Percentiles rank a stretch among this genome's conserved stretches.
Conservation (phyloP, 2,888 invertebrate species). For the Phasia obesa region DNA sequence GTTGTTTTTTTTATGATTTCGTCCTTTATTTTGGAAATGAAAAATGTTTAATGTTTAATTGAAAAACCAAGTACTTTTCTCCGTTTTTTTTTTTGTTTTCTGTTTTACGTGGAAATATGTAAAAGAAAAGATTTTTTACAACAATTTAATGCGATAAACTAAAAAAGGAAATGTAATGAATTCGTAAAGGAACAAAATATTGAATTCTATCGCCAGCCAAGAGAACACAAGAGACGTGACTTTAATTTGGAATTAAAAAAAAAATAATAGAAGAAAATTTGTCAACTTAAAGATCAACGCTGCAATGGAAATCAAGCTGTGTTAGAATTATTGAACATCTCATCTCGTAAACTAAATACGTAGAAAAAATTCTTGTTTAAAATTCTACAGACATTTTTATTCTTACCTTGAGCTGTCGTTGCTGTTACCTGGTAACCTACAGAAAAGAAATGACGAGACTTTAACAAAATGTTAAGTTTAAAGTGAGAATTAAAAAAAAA, state of each 20-base stretch:
- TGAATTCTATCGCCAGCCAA: conserved; percentile 44
- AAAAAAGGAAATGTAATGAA: not conserved
- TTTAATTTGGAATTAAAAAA: conserved; percentile 40
- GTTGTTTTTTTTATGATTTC: conserved; percentile 12
- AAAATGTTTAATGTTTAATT: conserved; percentile 43
- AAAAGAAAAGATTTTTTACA: too few species aligned
- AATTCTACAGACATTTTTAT: conserved; percentile 42
- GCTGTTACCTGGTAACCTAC: conserved; percentile 62
- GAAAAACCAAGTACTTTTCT: conserved; percentile 34
- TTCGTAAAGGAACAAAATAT: not conserved
- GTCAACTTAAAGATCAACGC: conserved; percentile 34
- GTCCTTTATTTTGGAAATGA: conserved; percentile 5
- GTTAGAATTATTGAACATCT: conserved; percentile 56
- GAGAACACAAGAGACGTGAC: conserved; percentile 61
- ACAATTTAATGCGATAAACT: too few species aligned
- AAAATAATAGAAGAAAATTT: conserved; percentile 33
- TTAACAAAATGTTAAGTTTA: conserved; percentile 61
- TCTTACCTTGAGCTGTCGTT: conserved; percentile 21
- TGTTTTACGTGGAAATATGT: conserved; percentile 43
- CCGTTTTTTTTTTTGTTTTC: not conserved
- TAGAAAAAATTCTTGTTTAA: conserved; percentile 47
- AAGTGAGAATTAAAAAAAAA: conserved; percentile 38
- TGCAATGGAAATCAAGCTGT: conserved; percentile 17
- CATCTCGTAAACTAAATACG: conserved; percentile 14
- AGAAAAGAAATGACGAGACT: conserved; percentile 17